A percentile compares a stretch with the other conserved stretches of the same genome.
These are phyloP conservation scores for Apteryx mantelli DNA, from an alignment of 2,113 vertebrate genomes.

Conservation along the genomic window DNA sequence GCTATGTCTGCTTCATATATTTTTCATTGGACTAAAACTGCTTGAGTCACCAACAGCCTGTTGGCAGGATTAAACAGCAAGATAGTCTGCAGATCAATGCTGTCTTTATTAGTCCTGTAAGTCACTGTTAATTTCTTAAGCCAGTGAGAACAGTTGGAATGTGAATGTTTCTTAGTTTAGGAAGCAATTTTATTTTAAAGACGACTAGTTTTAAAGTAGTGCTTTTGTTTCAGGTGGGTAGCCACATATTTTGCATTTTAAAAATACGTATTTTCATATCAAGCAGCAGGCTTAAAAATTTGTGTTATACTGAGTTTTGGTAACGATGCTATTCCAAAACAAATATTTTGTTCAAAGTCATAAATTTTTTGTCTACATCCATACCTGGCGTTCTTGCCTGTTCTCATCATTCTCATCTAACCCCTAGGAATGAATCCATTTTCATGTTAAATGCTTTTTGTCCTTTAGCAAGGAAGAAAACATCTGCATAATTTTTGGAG, in stretches of 20 bases:
- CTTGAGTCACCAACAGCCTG: not conserved
- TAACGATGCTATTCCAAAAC: not conserved
- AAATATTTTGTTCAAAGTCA: not conserved
- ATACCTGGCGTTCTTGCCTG: conserved; percentile 34
- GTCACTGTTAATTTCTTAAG: not conserved
- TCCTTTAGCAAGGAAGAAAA: conserved; percentile 52
- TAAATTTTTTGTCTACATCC: not conserved
- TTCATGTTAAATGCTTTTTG: conserved; percentile 60
- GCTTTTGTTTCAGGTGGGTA: not conserved
- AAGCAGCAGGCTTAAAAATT: not conserved
- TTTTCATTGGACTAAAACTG: not conserved
- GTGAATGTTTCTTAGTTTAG: not conserved
- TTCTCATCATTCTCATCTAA: conserved; percentile 40
- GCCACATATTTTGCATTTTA: not conserved
- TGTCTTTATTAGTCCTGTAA: not conserved
- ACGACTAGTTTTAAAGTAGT: not conserved
- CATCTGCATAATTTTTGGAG: conserved; percentile 18
- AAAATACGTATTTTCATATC: not conserved
- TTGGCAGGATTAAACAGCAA: not conserved
- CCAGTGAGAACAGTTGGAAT: not conserved
- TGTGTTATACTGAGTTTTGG: not conserved
- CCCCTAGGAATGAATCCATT: conserved; percentile 61
- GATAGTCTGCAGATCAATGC: not conserved
- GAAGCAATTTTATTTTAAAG: not conserved
- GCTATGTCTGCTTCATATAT: not conserved